phyloP scores from a whole-genome alignment of 2,113 vertebrate species.

The Lamprologus speciosus region DNA sequence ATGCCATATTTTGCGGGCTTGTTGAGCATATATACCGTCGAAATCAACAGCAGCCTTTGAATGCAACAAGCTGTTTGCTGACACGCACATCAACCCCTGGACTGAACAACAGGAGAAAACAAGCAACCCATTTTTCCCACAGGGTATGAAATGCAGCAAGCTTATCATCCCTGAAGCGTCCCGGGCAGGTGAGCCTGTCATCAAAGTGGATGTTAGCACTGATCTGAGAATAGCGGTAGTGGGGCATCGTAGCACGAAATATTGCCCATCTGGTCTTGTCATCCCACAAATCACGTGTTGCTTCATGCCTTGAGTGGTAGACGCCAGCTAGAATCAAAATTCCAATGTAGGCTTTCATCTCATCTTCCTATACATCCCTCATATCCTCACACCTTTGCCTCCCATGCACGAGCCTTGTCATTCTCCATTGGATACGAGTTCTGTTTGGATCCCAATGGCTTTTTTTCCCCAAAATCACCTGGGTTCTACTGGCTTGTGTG shows the following conservation, averaged over 20 bases:
- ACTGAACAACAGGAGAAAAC: background rate
- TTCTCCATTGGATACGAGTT: background rate
- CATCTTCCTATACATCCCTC: background rate
- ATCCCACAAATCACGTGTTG: background rate
- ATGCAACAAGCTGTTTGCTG: background rate
- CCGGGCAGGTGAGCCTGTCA: background rate
- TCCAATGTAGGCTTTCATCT: background rate
- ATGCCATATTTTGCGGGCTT: background rate
- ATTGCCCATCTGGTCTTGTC: background rate
- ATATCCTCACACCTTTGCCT: background rate
- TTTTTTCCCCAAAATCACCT: background rate
- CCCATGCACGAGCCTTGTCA: background rate
- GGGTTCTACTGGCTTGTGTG: background rate
- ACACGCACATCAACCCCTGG: background rate
- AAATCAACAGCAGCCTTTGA: background rate
- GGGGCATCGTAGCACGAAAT: background rate
- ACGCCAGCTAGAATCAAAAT: background rate
- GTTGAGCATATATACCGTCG: background rate
- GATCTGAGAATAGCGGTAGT: background rate
- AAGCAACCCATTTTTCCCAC: background rate
- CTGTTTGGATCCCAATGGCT: background rate
- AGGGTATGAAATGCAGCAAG: background rate
- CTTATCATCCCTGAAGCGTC: background rate
- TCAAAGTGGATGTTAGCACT: background rate
- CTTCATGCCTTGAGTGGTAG: background rate